Evolutionary conservation across 2,888 invertebrate genomes (phyloP).

Genomic region (Alloscopus bannaensis): DNA sequence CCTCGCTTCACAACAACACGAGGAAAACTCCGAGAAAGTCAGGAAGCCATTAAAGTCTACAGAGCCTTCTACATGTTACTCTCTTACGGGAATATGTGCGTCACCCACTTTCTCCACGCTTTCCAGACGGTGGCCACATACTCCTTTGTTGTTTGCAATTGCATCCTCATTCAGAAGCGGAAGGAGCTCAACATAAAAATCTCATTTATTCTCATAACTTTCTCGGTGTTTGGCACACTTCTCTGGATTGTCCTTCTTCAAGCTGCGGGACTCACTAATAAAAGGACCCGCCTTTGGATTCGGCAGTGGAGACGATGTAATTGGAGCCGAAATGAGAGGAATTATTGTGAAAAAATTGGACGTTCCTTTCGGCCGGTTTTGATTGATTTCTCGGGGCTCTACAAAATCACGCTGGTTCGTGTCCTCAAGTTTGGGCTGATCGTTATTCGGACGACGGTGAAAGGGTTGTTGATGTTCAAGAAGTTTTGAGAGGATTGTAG

Average conservation of each 20-base stretch:
- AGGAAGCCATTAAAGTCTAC: slow-evolving; percentile 3
- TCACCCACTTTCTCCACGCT: background rate
- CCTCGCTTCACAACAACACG: too few relatives aligned
- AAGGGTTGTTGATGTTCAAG: slow-evolving; percentile 22
- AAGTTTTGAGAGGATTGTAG: background rate
- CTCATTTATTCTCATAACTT: slow-evolving; percentile 1
- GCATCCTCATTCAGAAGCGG: background rate
- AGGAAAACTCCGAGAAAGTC: background rate
- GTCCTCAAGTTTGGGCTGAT: slow-evolving; percentile 4
- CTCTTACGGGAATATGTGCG: slow-evolving; percentile 9
- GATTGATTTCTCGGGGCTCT: slow-evolving; percentile 15
- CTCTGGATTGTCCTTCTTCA: slow-evolving; percentile 1
- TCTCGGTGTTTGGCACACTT: background rate
- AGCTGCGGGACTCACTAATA: background rate
- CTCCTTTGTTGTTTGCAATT: background rate
- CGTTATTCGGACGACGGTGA: slow-evolving; percentile 17
- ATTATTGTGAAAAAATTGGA: slow-evolving; percentile 13
- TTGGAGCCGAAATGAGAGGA: slow-evolving; percentile 6
- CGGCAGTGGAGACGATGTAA: background rate
- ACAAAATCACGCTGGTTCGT: slow-evolving; percentile 15
- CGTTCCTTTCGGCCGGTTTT: background rate
- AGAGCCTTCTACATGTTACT: slow-evolving; percentile 12
- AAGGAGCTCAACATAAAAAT: background rate
- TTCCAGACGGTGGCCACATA: background rate
- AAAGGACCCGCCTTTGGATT: background rate